Evolutionary conservation across 2,888 invertebrate species (phyloP), one percentile per base, ranked within the genome.

Genomic region (Terebella lapidaria): DNA sequence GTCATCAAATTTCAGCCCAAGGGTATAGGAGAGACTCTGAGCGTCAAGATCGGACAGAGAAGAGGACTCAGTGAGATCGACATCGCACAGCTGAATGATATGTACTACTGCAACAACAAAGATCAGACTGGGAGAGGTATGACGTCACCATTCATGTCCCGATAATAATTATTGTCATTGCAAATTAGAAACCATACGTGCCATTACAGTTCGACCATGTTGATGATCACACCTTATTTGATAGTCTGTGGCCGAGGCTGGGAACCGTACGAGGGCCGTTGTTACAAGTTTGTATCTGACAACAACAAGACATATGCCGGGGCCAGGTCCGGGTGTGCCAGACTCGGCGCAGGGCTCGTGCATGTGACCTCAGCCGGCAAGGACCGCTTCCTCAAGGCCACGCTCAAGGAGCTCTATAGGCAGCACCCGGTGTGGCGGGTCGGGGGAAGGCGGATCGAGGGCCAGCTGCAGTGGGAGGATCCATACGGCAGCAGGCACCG

Each of bases 341-440:
- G 65, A 1, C 55, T 68, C 15, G 79, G 80, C 24, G 79, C 83
- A 0, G 71, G 77, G 28, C 75, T 85, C 25, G 67, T 84, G 3
- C 81, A 82, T 61, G 78, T 85, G 56, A 73, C 79, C 28, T 79
- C 74, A 30, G 81, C 83, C 71, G 73, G 74, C 26, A 85, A 85
- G 70, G 85, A 83, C 69, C 79, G 83, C 68, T 84, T 84, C 66
- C 65, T 86, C n/a, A 84, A 84, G 26, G 83, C 84, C 63, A 80
- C 82, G 79, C 68, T 85, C 57, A 63, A 64, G 25, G 60, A 77
- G 35, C 70, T 58, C 42, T 71, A 81, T 46, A 26, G 10, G 1
- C 30, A 52, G 42, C 1, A n/a, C 54, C 25, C 22, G 20, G n/a
- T 15, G 46, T 61, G 58, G 58, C 35, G 58, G n/a, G n/a, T n/a